Base-by-base conservation (phyloP, 2,888 invertebrate species). In the Campoplex nolae region DNA sequence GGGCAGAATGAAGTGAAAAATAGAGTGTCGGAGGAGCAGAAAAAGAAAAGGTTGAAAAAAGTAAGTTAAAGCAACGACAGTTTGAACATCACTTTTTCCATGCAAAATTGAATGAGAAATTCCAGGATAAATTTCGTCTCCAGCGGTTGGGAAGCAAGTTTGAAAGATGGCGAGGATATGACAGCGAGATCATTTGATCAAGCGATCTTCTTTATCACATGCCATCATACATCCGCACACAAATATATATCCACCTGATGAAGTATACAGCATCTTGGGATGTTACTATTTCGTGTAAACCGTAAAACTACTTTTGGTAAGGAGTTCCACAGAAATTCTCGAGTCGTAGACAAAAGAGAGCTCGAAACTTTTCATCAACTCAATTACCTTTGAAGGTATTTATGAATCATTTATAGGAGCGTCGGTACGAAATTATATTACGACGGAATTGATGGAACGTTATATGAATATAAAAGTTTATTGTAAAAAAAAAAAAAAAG, bases 31-130 rank as follows among this genome's bases (percentile, higher is more conserved):
- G 16, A 28, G 16, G 67, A 28, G 54, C 67, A 45, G 23, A 77
- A 51, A 75, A 62, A 67, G 2, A 28, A 6, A 71, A 77, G 28
- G 73, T 38, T 18, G 28, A 71, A 75, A 83, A 83, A 79, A 48
- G 42, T 48, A 32, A 28, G 71, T 56, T 74, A 51, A 18, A 80
- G 32, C 70, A 51, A 81, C 75, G 86, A 88, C 76, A 78, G 45
- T 79, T 80, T 71, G 67, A 51, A 76, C 83, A 74, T 80, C 81
- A 83, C 77, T 74, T 32, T 48, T 54, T 54, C 28, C 18, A 35
- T 51, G 13, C 80, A 45, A 84, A 38, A 86, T 84, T 86, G 80
- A 67, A 86, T 77, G 73, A 32, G n/a, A 16, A 18, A 23, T 65
- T 67, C n/a, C 13, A 1, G 54, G 28, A 38, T 18, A 42, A 86